A percentile compares a stretch with the other conserved stretches of the same genome.
Conservation (phyloP, 2,888 invertebrate genomes). For the Cacoxenus indagator region DNA sequence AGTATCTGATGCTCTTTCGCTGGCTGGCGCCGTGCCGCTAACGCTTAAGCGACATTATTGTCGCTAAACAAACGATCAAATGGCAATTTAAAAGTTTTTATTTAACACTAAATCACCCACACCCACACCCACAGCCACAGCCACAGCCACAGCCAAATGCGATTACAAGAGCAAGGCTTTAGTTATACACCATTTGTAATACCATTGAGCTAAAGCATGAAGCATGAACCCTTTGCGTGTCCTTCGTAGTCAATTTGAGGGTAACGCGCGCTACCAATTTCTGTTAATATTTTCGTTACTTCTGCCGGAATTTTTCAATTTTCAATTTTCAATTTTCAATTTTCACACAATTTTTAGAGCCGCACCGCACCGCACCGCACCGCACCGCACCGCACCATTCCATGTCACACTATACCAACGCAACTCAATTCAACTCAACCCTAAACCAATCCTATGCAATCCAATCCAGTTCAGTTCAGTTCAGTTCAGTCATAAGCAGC, state of each 20-base stretch:
- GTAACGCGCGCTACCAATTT: neutral
- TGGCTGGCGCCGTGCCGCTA: neutral
- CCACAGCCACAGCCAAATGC: too few species aligned
- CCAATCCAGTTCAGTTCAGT: neutral
- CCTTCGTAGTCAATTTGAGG: neutral
- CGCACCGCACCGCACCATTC: too few species aligned
- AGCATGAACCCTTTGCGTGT: neutral
- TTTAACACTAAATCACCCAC: conserved; percentile 64
- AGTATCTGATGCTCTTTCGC: too few species aligned
- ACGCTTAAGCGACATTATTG: conserved; percentile 57
- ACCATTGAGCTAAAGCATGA: too few species aligned
- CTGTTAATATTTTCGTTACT: conserved; percentile 7
- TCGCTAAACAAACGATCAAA: conserved; percentile 70
- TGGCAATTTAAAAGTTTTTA: conserved; percentile 68
- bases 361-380: too few species aligned
- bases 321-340: neutral
- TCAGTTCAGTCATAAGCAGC: neutral
- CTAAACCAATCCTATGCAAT: neutral
- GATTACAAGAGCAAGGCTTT: too few species aligned
- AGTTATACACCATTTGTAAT: too few species aligned
- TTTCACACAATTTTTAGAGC: neutral
- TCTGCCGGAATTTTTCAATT: neutral
- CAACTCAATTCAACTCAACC: neutral
- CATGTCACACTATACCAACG: too few species aligned
- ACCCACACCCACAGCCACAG: conserved; percentile 30